Conservation (phyloP, 2,113 vertebrate genomes). For the Nerophis lumbriciformis region DNA sequence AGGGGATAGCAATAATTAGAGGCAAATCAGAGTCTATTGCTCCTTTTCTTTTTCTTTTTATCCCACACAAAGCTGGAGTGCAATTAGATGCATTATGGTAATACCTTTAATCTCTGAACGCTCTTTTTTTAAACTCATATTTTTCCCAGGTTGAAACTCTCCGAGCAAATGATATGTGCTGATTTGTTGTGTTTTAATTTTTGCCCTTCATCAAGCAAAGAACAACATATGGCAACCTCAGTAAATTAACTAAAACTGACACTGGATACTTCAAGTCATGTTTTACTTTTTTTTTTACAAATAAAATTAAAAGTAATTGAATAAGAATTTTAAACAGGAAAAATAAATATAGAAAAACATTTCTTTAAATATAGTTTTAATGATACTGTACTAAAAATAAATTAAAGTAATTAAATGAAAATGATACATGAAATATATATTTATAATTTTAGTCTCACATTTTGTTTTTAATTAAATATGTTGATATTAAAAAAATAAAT, state of each 20-base stretch:
- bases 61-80: conserved; percentile 12
- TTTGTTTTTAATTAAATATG: neutral
- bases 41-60: neutral
- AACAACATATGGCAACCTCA: neutral
- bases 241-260: neutral
- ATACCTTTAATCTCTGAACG: conserved; percentile 38
- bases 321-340: no score
- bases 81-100: conserved; percentile 33
- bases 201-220: neutral
- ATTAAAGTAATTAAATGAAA: no score
- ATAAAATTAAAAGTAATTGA: no score
- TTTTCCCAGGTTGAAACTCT: neutral
- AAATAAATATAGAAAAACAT: no score
- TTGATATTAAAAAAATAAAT: neutral
- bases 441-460: neutral
- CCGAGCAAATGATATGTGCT: neutral
- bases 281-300: no score
- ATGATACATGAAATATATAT: neutral
- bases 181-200: conserved; percentile 2
- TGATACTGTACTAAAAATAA: no score
- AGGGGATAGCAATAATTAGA: neutral
- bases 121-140: conserved; percentile 22
- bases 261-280: neutral
- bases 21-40: neutral
- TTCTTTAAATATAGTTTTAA: no score